A percentile compares a stretch with the other conserved stretches of the same genome.
Conservation (phyloP, 2,888 invertebrate genomes). For the Hemithea aestivaria region DNA sequence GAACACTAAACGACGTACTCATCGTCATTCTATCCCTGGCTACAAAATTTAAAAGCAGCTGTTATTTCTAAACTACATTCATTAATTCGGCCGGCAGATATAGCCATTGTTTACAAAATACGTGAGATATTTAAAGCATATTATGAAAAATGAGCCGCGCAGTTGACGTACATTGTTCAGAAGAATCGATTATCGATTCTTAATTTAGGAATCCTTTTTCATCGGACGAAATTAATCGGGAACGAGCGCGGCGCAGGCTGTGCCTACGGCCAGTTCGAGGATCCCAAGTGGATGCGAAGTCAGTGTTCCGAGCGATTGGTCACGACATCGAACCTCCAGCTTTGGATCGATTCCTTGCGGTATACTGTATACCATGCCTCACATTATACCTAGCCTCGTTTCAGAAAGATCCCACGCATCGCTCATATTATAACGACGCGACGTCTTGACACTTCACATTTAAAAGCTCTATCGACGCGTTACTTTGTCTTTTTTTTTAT, state of each 20-base stretch:
- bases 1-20: no score
- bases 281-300: conserved; percentile 36
- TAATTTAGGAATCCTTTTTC: conserved; percentile 20
- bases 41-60: not conserved
- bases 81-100: conserved; percentile 8
- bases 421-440: not conserved
- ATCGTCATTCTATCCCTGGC: not conserved
- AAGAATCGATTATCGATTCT: conserved; percentile 10
- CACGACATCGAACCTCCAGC: conserved; percentile 36
- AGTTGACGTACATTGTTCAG: conserved; percentile 12
- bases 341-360: conserved; percentile 14
- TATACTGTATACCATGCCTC: not conserved
- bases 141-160: conserved; percentile 7
- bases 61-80: conserved; percentile 2
- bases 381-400: not conserved
- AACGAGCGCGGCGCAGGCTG: conserved; percentile 11
- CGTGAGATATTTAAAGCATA: conserved; percentile 8
- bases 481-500: no score
- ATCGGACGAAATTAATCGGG: not conserved
- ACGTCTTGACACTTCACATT: no score
- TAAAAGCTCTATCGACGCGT: no score
- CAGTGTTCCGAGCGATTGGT: conserved; percentile 57
- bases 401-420: not conserved
- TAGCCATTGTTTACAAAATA: conserved; percentile 9
- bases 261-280: conserved; percentile 23